Conservation (phyloP, 2,888 invertebrate species). For the Hyposoter didymator region DNA sequence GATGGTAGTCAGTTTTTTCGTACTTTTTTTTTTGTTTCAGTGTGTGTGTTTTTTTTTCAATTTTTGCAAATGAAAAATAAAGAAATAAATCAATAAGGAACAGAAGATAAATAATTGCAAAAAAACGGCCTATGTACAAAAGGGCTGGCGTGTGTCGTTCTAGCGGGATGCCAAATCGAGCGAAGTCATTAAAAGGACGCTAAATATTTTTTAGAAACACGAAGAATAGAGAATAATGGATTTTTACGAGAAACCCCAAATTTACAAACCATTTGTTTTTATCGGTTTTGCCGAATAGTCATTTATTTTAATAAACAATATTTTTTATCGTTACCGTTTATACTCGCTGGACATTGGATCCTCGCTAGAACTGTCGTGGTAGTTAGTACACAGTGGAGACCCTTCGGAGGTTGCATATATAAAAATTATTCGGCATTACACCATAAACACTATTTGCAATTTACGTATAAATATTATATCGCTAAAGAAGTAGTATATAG, state of each 20-base stretch:
- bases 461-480: constrained; percentile 63
- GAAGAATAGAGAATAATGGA: not conserved
- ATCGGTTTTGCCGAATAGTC: not conserved
- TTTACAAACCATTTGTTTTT: not conserved
- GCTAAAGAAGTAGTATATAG: constrained; percentile 42
- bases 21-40: constrained; percentile 46
- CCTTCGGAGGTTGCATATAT: constrained; percentile 79
- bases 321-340: not conserved
- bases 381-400: constrained; percentile 79
- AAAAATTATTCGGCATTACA: constrained; percentile 70
- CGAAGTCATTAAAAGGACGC: constrained; percentile 4
- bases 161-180: constrained; percentile 62
- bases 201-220: not conserved
- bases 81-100: constrained; percentile 65
- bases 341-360: constrained; percentile 71
- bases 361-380: constrained; percentile 74
- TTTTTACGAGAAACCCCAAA: not conserved
- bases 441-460: constrained; percentile 69
- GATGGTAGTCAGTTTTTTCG: constrained; percentile 69
- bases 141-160: constrained; percentile 72
- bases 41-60: constrained; percentile 37
- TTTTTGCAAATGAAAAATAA: constrained; percentile 75
- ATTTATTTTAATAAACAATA: not conserved
- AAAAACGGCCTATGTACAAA: constrained; percentile 72
- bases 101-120: constrained; percentile 70